Evolutionary conservation across 35 echinoderm and acorn worm species (phyloP), one percentile per base, ranked within the genome.

Genomic region (Ophioderma brevispina): DNA sequence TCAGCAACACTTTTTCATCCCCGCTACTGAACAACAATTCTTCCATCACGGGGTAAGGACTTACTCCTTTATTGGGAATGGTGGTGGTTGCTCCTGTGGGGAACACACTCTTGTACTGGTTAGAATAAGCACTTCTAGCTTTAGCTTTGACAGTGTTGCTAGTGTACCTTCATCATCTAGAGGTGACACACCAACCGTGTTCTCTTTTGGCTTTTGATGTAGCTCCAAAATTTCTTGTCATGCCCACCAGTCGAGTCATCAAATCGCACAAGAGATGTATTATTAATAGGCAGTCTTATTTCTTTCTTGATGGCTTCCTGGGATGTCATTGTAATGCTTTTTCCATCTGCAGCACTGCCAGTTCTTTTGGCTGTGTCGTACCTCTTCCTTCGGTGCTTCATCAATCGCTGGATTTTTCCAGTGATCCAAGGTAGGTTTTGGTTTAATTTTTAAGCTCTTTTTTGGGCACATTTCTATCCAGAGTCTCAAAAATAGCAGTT

Each of bases 181-280:
- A 2, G 84, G 55, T 10, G 84, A 32, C 3, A 88, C 76, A 64
- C 86, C 76, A 11, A 78, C 39, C 33, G 30, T 78, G 76, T 88
- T 80, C 43, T 88, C 76, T 31, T 79, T 33, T 88, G 86, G 76
- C 76, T 79, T 8, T 88, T 88, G 39, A 88, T 88, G 33, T 40
- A 88, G 23, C 39, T 38, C 86, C 86, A 88, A 31, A 88, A 88
- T 55, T 80, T 78, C 37, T 88, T 88, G 18, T 40, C 15, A 25
- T 31, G 32, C 21, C 76, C 76, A 49, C 6, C 35, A 15, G 18
- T 21, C 4, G 86, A 79, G 76, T 79, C 41, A 36, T 79, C 76
- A 36, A 86, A 86, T 19, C 75, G 13, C 15, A 31, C 63, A 37
- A 13, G 25, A 3, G 80, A 1, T 28, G 79, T 79, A 1, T 88